Evolutionary conservation across 2,888 invertebrate genomes (phyloP), one percentile per base, ranked within the genome.

Genomic region (Hydriomena furcata): DNA sequence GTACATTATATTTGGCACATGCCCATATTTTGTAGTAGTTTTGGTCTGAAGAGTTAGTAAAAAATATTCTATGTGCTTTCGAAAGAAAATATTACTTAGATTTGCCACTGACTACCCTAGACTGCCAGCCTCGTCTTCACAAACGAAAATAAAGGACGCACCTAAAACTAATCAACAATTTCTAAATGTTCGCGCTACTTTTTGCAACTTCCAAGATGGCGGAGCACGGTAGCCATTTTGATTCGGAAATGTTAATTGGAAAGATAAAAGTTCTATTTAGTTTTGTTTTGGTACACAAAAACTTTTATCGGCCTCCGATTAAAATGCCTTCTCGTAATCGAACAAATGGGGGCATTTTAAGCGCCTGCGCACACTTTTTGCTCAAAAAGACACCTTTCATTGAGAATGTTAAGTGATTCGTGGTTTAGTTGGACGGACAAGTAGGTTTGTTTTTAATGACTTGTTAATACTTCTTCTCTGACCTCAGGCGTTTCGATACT

Each of bases 161-260:
- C 17, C 8, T 12, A n/a, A 32, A 23, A 23, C 48, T 48, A 48
- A 65, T 56, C 46, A 42, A 42, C 12, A 46, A 45, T 35, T 32
- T 49, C 13, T 8, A 13, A 6, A 13, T 7, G 31, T 31, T 38
- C 42, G 32, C 38, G 47, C 28, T 47, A 43, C 7, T 80, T 81
- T 79, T 75, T 69, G 55, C 58, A 38, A 40, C 47, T 57, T 61
- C 55, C 77, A 85, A 86, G 76, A 88, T 88, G 86, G 86, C 84
- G 76, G 78, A 65, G 66, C 68, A 68, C 65, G 73, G 84, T 73
- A 79, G 83, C 87, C 85, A 89, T 88, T 83, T 84, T 84, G 74
- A 69, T 76, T 76, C 75, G 61, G 73, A 78, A 85, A 88, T 89
- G 82, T 90, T 88, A 89, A 89, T 89, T 88, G 87, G 87, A 65